Conservation (phyloP, 2,888 invertebrate species). For the Ashinkailepas kermadecensis region DNA sequence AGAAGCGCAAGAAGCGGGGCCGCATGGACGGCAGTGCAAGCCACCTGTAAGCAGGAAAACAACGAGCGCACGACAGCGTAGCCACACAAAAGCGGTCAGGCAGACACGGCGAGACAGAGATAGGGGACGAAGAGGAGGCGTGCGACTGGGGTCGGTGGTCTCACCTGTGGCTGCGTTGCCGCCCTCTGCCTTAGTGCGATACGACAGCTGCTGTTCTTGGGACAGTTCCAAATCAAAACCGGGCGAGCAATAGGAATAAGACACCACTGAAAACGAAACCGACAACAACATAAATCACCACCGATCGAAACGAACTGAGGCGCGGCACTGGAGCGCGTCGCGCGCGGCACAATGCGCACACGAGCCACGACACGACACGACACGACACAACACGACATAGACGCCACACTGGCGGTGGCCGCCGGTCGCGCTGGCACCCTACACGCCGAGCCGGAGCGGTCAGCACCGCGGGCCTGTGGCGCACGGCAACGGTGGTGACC, state of each 20-base stretch:
- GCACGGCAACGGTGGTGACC: too few relatives aligned
- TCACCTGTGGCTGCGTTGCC: neutral
- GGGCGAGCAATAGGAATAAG: slow-evolving; percentile 20
- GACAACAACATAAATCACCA: neutral
- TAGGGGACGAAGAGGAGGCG: neutral
- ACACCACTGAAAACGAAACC: slow-evolving; percentile 19
- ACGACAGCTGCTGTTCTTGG: neutral
- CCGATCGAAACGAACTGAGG: neutral
- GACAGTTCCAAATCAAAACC: slow-evolving; percentile 18
- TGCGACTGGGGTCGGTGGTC: neutral
- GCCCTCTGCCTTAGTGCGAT: neutral
- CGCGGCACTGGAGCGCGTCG: neutral
- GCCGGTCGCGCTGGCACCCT: too few relatives aligned
- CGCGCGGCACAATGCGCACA: neutral
- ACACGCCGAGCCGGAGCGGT: too few relatives aligned
- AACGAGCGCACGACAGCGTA: neutral
- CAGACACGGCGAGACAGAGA: neutral
- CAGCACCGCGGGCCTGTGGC: too few relatives aligned
- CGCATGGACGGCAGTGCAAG: too few relatives aligned
- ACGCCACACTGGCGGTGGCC: neutral
- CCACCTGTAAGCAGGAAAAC: neutral
- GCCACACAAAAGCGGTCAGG: neutral
- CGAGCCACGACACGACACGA: too few relatives aligned
- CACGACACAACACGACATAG: neutral
- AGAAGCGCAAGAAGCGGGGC: too few relatives aligned